phyloP scores from a whole-genome alignment of 2,797 vertebrate species.

The Leptatherina wallacei region DNA sequence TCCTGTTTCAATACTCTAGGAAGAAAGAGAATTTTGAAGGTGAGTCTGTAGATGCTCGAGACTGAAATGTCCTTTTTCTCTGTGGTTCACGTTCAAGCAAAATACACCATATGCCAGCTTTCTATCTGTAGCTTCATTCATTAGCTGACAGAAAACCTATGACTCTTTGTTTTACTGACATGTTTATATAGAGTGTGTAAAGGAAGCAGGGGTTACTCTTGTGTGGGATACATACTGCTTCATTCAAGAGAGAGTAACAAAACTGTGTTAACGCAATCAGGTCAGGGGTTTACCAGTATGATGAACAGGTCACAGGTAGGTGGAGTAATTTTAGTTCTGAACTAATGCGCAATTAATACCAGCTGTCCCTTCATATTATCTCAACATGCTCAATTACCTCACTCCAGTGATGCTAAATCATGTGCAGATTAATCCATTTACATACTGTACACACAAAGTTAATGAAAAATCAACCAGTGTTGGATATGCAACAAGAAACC shows the following conservation, averaged over 20 bases:
- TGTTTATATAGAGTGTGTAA: constrained; percentile 1
- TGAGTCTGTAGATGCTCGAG: neutral
- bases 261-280: constrained; percentile 6
- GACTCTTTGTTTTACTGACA: constrained; percentile 26
- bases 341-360: constrained; percentile 50
- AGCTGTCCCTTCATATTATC: constrained; percentile 39
- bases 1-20: neutral
- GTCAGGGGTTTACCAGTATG: constrained; percentile 20
- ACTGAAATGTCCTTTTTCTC: neutral
- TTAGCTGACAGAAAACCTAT: neutral
- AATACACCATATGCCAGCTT: neutral
- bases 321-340: constrained; percentile 32
- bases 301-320: constrained; percentile 38
- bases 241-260: constrained; percentile 13
- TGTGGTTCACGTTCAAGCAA: neutral
- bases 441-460: neutral
- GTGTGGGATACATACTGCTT: neutral
- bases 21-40: constrained; percentile 24
- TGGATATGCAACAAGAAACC: constrained; percentile 23
- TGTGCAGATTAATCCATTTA: constrained; percentile 22
- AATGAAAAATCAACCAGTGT: neutral
- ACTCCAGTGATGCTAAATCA: constrained; percentile 14
- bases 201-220: constrained; percentile 13
- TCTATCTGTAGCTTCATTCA: neutral
- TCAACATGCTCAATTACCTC: constrained; percentile 37